A percentile compares a stretch with the other conserved stretches of the same genome.
phyloP scores from a whole-genome alignment of 1,140 invertebrate genomes.

The Phymorhynchus buccinoides region DNA sequence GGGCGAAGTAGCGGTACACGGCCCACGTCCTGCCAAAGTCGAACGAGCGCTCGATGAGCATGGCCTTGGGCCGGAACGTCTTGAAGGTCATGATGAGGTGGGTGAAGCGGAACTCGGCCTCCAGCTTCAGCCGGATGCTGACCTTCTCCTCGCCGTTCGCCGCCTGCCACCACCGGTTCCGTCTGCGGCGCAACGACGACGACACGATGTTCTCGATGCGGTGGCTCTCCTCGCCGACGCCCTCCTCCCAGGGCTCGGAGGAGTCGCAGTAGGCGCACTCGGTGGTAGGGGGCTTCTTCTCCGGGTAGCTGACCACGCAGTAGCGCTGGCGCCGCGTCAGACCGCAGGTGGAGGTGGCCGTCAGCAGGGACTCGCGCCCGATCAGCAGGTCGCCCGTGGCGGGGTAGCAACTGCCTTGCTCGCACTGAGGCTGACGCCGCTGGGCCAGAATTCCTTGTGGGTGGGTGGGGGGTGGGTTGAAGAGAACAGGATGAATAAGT shows the following conservation, averaged over 20 bases:
- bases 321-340: conserved; percentile 82
- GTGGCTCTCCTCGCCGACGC: conserved; percentile 74
- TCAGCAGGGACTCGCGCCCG: conserved; percentile 88
- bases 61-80: conserved; percentile 95
- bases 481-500: no score
- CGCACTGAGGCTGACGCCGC: conserved; percentile 77
- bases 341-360: conserved; percentile 96
- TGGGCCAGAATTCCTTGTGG: conserved; percentile 42
- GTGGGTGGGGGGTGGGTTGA: no score
- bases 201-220: conserved; percentile 93
- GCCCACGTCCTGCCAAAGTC: conserved; percentile 95
- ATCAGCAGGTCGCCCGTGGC: conserved; percentile 98
- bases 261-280: conserved; percentile 98
- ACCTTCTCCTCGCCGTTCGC: conserved; percentile 94
- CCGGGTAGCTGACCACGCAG: conserved; percentile 97
- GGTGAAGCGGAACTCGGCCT: conserved; percentile 98
- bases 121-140: conserved; percentile 90
- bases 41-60: conserved; percentile 94
- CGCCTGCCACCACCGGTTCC: conserved; percentile 94
- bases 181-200: conserved; percentile 70
- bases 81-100: conserved; percentile 96
- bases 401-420: conserved; percentile 96
- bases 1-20: conserved; percentile 95
- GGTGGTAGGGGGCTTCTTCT: conserved; percentile 84
- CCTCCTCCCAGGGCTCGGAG: conserved; percentile 71